These are phyloP conservation scores for Cygnus atratus DNA, from an alignment of 2,113 vertebrate genomes.

Conservation along the genomic window DNA sequence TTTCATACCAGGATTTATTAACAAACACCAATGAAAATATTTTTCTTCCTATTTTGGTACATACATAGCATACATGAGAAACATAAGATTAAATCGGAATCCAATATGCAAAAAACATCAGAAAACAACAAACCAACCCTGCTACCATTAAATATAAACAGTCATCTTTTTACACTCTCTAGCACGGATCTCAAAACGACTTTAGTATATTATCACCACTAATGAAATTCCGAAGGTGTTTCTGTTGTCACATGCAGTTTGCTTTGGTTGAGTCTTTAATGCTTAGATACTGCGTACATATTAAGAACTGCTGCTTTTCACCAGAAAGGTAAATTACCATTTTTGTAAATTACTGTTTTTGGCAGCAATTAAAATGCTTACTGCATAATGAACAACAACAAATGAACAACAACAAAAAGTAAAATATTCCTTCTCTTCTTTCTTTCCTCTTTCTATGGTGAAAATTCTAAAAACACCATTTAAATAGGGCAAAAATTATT, in stretches of 20 bases:
- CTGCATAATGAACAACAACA: not conserved
- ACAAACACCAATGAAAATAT: not conserved
- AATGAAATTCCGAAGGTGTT: not conserved
- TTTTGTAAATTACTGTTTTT: not conserved
- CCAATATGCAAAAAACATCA: not conserved
- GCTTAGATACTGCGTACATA: not conserved
- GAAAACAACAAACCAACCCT: not conserved
- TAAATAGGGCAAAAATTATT: not conserved
- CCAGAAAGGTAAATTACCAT: not conserved
- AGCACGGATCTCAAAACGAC: not conserved
- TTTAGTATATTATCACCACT: not conserved
- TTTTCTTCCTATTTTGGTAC: not conserved
- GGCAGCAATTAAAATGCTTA: not conserved
- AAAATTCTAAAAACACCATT: not conserved
- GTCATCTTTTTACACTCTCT: not conserved
- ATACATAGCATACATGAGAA: not conserved
- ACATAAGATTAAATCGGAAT: not conserved
- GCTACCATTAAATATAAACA: not conserved
- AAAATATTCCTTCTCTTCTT: not conserved
- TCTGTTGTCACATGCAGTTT: not conserved
- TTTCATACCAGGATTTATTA: not conserved
- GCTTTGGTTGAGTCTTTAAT: not conserved
- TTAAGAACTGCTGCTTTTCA: not conserved
- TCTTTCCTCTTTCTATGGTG: not conserved
- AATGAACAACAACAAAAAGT: not conserved